Base-by-base conservation (phyloP, 2,113 vertebrate genomes). In the Cinclus mexicanus region DNA sequence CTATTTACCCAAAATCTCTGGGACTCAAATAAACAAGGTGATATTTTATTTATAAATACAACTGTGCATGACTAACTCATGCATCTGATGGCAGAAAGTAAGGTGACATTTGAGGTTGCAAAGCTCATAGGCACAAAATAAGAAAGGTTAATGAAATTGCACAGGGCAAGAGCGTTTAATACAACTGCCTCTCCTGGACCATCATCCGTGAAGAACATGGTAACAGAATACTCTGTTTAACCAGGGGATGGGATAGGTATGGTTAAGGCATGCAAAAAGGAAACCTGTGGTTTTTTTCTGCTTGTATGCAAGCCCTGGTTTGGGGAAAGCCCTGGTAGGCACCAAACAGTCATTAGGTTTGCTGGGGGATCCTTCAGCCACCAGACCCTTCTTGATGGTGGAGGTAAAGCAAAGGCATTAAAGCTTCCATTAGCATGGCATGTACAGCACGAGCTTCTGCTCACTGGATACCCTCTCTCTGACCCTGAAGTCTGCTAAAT, bases 141-240 rank as follows among this genome's bases (percentile, higher is more conserved):
- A 81, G 79, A 24, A 55, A 89, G 69, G 84, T 89, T 93, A 93
- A 87, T 84, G 77, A 95, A 91, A 93, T 52, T 79, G 61, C 33
- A 90, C 2, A 4, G 23, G 16, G 42, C 35, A 70, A 67, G 42
- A 91, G 25, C 53, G 50, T 93, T 87, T 77, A 89, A 78, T 93
- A 53, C 42, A 55, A 22, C 29, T 70, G 72, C 52, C 12, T 41
- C 28, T 91, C 55, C 59, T 59, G 64, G 41, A 53, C 59, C 22
- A 37, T 41, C 71, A 86, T 10, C 71, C 6, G 7, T 63, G 84
- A 94, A 89, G 60, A 86, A 69, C 23, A n/a, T 4, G 15, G 2
- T 26, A 71, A 86, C 10, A 93, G 57, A 68, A 78, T 47, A 77
- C 8, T 83, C 50, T 70, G 0, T 89, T 76, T 78, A 79, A 68